A percentile compares a stretch with the other conserved stretches of the same genome.
phyloP scores from a whole-genome alignment of 2,888 invertebrate species.

The Creontiades dilutus region DNA sequence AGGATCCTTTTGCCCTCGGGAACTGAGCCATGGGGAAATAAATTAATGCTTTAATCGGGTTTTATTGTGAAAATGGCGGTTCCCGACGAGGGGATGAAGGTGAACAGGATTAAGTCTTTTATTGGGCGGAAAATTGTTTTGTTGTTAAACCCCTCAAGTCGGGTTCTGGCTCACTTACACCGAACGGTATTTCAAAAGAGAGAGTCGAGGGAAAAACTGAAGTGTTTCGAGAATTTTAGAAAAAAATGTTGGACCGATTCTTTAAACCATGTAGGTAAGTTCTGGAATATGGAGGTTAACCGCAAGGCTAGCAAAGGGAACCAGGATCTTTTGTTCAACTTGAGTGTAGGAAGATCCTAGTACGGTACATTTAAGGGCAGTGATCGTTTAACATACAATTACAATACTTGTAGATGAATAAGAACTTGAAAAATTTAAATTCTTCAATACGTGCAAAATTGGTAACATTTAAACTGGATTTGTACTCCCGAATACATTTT shows the following conservation, averaged over 20 bases:
- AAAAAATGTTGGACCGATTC: background rate
- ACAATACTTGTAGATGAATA: too few species aligned
- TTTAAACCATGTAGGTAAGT: background rate
- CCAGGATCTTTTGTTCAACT: too few species aligned
- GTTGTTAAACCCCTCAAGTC: conserved; percentile 17
- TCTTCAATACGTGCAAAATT: too few species aligned
- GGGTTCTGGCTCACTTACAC: background rate
- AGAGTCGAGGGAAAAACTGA: background rate
- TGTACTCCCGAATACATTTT: too few species aligned
- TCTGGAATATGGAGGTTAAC: too few species aligned
- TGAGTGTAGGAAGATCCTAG: too few species aligned
- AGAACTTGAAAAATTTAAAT: too few species aligned
- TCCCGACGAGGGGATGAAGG: background rate
- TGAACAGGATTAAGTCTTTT: conserved; percentile 47
- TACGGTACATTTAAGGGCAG: too few species aligned
- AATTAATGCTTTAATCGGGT: conserved; percentile 52
- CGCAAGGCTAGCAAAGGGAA: too few species aligned
- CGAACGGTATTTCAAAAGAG: conserved; percentile 4
- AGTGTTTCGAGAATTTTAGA: background rate
- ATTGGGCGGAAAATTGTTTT: conserved; percentile 50
- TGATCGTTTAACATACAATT: too few species aligned
- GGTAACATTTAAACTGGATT: too few species aligned
- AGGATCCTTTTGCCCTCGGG: conserved; percentile 29
- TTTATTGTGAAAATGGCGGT: conserved; percentile 35
- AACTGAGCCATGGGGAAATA: conserved; percentile 45